Percentiles rank a stretch among this genome's conserved stretches.
phyloP scores from a whole-genome alignment of 1,140 invertebrate genomes.

The Triops longicaudatus region DNA sequence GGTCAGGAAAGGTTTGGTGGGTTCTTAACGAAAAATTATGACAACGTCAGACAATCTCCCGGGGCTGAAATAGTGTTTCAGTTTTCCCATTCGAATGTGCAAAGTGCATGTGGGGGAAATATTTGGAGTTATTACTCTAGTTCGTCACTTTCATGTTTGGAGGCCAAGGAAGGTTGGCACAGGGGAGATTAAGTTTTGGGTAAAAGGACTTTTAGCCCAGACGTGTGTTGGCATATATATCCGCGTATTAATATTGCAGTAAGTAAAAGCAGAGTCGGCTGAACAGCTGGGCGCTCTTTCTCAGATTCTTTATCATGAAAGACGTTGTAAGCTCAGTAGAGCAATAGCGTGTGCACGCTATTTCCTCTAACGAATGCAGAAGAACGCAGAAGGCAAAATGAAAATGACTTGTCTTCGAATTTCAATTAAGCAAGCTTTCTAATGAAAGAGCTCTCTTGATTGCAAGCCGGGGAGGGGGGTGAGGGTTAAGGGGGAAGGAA shows the following conservation, averaged over 20 bases:
- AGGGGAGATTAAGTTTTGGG: not conserved
- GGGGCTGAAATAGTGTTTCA: no score
- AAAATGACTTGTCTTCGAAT: constrained; percentile 12
- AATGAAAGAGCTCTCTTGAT: constrained; percentile 12
- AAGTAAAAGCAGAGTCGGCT: not conserved
- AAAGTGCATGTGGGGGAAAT: no score
- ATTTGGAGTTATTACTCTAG: no score
- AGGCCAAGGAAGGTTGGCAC: no score
- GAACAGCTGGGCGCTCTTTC: not conserved
- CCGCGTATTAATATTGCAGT: constrained; percentile 4
- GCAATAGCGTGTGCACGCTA: not conserved
- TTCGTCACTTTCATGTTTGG: no score
- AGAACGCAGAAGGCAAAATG: constrained; percentile 5
- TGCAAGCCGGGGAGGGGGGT: not conserved
- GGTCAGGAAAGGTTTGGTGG: no score
- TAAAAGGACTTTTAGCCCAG: not conserved
- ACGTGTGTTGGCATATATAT: constrained; percentile 15
- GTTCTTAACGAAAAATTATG: no score
- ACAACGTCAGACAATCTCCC: no score
- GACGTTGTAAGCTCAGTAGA: not conserved
- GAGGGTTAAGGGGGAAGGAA: not conserved
- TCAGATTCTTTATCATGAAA: not conserved
- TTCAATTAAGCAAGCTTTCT: constrained; percentile 15
- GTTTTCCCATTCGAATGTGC: no score
- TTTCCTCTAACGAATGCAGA: not conserved